Percentiles rank a stretch among this genome's conserved stretches.
Evolutionary conservation across 2,888 invertebrate genomes (phyloP).

Genomic region (Amiota communis): DNA sequence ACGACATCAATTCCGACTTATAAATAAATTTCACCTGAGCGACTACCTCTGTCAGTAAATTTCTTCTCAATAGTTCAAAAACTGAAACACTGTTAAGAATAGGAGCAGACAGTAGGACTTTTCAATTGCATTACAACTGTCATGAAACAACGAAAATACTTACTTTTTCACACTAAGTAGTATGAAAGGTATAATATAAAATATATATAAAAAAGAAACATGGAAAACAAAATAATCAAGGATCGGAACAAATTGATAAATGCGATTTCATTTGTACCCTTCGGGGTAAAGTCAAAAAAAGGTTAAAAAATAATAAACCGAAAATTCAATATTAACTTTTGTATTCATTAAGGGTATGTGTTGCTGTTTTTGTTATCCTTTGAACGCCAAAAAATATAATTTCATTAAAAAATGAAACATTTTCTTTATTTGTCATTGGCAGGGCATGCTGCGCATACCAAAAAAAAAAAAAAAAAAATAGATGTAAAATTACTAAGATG

Average conservation of each 20-base stretch:
- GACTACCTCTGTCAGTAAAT: too few species aligned
- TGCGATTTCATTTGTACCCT: not conserved
- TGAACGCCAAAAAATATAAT: not conserved
- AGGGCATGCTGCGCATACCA: constrained; percentile 49
- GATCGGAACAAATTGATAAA: not conserved
- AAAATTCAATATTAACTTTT: constrained; percentile 24
- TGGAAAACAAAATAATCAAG: not conserved
- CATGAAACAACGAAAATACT: too few species aligned
- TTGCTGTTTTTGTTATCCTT: not conserved
- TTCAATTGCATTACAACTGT: too few species aligned
- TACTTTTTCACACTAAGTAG: not conserved
- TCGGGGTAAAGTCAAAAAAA: not conserved
- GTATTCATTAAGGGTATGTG: constrained; percentile 6
- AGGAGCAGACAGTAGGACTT: too few species aligned
- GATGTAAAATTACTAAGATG: constrained; percentile 16
- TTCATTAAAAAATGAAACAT: constrained; percentile 44
- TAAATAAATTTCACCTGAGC: too few species aligned
- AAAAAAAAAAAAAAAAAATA: constrained; percentile 48
- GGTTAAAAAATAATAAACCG: constrained; percentile 14
- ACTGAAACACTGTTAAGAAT: too few species aligned
- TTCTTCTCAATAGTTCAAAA: too few species aligned
- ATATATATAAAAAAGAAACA: not conserved
- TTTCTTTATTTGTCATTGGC: constrained; percentile 22
- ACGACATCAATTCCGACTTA: too few species aligned
- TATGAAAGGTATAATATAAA: too few species aligned